phyloP scores from a whole-genome alignment of 1,140 invertebrate species.

The Drosophila dunni region DNA sequence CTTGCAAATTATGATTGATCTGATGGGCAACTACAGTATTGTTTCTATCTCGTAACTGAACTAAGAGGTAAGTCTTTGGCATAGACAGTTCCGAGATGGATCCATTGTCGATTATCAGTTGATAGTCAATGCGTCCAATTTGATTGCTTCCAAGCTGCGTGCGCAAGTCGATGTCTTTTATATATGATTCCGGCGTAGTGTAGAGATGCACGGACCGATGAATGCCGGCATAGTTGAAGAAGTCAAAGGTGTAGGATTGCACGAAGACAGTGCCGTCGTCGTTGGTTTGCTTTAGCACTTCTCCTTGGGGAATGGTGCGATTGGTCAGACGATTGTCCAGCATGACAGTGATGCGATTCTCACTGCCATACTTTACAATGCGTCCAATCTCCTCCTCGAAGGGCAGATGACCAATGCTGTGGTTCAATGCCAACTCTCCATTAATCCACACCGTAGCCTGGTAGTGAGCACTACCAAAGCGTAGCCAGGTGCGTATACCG shows the following conservation, averaged over 20 bases:
- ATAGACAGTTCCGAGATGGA: not conserved
- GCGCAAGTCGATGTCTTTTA: slow-evolving; percentile 92
- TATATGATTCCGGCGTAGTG: slow-evolving; percentile 91
- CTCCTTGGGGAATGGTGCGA: slow-evolving; percentile 93
- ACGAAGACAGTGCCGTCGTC: slow-evolving; percentile 88
- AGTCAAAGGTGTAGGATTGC: slow-evolving; percentile 97
- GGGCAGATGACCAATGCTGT: slow-evolving; percentile 97
- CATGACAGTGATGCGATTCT: slow-evolving; percentile 94
- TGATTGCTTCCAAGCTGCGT: slow-evolving; percentile 86
- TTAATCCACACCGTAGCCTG: slow-evolving; percentile 95
- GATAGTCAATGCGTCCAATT: slow-evolving; percentile 77
- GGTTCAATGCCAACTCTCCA: slow-evolving; percentile 90
- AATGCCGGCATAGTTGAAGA: slow-evolving; percentile 99
- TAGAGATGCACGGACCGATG: slow-evolving; percentile 95
- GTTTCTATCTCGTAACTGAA: slow-evolving; percentile 47
- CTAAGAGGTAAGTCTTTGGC: slow-evolving; percentile 25
- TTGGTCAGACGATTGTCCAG: slow-evolving; percentile 95
- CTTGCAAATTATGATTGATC: slow-evolving; percentile 29
- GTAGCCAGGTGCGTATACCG: slow-evolving; percentile 90
- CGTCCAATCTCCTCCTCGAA: slow-evolving; percentile 94
- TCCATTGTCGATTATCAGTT: slow-evolving; percentile 35
- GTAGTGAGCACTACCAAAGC: slow-evolving; percentile 96
- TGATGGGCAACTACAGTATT: slow-evolving; percentile 56
- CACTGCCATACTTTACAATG: slow-evolving; percentile 88
- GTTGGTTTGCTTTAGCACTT: slow-evolving; percentile 86